Evolutionary conservation across 64 coral and sea anemone species (phyloP).

Genomic region (Porites australiensis): DNA sequence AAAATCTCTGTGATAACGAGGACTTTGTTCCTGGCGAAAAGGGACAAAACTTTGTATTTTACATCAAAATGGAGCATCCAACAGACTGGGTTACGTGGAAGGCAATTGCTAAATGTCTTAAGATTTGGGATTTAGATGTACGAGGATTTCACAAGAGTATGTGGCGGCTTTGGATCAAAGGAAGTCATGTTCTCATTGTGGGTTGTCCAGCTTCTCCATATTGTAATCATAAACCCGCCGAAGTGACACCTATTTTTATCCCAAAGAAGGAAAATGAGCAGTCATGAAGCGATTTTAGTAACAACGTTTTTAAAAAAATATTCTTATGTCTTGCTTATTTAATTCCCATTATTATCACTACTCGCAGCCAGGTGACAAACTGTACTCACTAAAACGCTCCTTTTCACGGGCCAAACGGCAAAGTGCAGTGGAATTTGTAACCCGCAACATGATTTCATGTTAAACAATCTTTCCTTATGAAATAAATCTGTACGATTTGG

Average conservation of each 20-base stretch:
- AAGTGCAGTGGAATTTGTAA: too few species aligned
- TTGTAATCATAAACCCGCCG: constrained; percentile 73
- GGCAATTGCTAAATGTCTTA: constrained; percentile 77
- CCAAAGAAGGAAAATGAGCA: constrained; percentile 63
- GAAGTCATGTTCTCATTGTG: constrained; percentile 83
- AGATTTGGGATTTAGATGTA: constrained; percentile 93
- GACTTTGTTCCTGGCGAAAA: constrained; percentile 85
- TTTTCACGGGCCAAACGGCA: too few species aligned
- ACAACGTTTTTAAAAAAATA: not conserved
- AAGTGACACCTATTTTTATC: constrained; percentile 86
- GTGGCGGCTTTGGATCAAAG: constrained; percentile 92
- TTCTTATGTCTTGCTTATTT: too few species aligned
- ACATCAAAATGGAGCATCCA: constrained; percentile 80
- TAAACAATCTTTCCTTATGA: too few species aligned
- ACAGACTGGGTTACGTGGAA: constrained; percentile 95
- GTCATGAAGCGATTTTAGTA: not conserved
- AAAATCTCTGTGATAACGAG: constrained; percentile 43
- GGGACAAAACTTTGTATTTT: constrained; percentile 91
- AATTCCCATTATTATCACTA: too few species aligned
- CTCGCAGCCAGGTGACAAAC: too few species aligned
- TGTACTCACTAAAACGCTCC: too few species aligned
- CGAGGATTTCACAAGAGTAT: constrained; percentile 93
- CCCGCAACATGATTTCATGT: too few species aligned
- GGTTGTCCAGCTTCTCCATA: constrained; percentile 83
- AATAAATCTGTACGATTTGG: too few species aligned